phyloP scores from a whole-genome alignment of 2,797 vertebrate genomes.

The Hirundo rustica region DNA sequence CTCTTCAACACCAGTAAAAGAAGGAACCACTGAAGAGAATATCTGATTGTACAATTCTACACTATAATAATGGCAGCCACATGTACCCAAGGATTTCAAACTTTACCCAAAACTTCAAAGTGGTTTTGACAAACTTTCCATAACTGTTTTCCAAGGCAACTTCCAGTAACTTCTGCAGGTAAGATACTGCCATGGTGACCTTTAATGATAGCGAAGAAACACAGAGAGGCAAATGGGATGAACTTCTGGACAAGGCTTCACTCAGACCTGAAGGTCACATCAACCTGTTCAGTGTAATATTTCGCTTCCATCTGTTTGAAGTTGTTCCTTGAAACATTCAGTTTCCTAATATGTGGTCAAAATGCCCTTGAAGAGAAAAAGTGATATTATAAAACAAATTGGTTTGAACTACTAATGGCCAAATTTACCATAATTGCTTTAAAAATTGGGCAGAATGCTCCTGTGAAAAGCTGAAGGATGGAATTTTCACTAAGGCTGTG shows the following conservation, averaged over 20 bases:
- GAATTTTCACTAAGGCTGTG: not conserved
- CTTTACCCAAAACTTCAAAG: not conserved
- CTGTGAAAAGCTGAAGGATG: not conserved
- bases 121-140: not conserved
- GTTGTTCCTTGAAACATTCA: not conserved
- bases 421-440: not conserved
- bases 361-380: not conserved
- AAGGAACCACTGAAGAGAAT: not conserved
- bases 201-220: not conserved
- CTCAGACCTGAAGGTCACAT: not conserved
- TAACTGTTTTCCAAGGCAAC: not conserved
- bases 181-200: not conserved
- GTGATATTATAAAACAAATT: not conserved
- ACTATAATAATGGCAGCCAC: not conserved
- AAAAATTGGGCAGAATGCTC: not conserved
- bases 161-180: not conserved
- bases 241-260: not conserved
- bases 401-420: not conserved
- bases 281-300: not conserved
- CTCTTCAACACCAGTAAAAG: not conserved
- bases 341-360: slow-evolving; percentile 8
- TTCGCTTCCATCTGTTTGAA: not conserved
- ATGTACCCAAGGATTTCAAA: not conserved
- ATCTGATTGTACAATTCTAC: not conserved
- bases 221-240: not conserved